Evolutionary conservation across 2,797 vertebrate species (phyloP).

Genomic region (Nyctalus aviator): DNA sequence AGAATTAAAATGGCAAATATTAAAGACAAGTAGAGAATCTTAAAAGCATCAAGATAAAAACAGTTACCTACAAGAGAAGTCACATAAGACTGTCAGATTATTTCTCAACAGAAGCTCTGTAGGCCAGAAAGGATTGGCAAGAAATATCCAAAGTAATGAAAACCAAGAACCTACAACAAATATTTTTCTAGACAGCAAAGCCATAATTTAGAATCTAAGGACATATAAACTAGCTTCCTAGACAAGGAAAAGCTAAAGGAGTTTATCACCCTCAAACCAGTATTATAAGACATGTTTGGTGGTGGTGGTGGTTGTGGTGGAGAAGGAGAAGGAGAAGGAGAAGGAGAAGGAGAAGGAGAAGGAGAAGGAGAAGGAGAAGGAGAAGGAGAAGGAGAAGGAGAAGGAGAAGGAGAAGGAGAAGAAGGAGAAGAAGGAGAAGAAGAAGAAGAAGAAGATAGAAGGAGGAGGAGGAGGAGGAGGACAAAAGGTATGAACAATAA

Average conservation of each 20-base stretch:
- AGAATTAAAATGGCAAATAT: neutral
- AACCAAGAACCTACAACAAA: neutral
- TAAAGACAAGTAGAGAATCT: neutral
- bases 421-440: rapidly evolving
- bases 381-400: no score
- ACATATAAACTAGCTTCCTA: neutral
- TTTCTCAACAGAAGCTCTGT: no score
- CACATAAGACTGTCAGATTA: neutral
- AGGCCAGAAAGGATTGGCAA: neutral
- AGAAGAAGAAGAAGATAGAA: rapidly evolving
- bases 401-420: no score
- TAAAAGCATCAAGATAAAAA: neutral
- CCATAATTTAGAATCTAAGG: neutral
- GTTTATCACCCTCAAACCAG: neutral
- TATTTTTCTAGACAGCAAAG: neutral
- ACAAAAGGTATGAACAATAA: neutral
- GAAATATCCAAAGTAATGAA: neutral
- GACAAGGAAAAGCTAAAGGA: neutral
- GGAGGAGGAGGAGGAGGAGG: neutral
- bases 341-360: no score
- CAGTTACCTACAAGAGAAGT: neutral
- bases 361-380: no score
- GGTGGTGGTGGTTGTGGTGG: no score
- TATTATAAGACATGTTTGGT: neutral
- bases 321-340: no score